phyloP scores from a whole-genome alignment of 2,888 invertebrate genomes.

The Hydrotaea cyrtoneurina region DNA sequence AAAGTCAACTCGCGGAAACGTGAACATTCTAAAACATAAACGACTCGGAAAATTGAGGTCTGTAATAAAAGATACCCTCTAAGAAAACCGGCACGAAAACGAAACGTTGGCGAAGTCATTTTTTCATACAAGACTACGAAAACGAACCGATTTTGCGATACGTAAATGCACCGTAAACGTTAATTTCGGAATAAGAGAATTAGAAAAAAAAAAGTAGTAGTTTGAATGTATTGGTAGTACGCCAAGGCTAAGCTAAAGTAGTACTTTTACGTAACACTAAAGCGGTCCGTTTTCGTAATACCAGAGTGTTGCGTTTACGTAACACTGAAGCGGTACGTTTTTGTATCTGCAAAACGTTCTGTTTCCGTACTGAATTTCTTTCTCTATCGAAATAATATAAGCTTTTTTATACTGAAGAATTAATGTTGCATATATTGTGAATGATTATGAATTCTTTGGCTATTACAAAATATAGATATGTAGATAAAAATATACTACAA shows the following conservation, averaged over 20 bases:
- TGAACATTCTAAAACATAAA: too few species aligned
- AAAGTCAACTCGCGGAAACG: too few species aligned
- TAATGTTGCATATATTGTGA: conserved; percentile 1
- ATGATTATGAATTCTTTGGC: neutral
- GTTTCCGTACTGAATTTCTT: neutral
- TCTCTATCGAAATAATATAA: too few species aligned
- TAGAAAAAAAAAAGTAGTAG: conserved; percentile 1
- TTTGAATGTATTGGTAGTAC: conserved; percentile 23
- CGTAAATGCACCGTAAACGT: neutral
- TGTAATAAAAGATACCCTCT: too few species aligned
- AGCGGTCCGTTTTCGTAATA: neutral
- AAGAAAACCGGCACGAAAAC: neutral
- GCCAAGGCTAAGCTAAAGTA: neutral
- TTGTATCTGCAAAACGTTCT: neutral
- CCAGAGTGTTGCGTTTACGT: neutral
- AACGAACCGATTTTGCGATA: neutral
- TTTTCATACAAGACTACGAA: too few species aligned
- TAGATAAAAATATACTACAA: neutral
- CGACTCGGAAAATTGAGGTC: too few species aligned
- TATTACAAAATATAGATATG: neutral
- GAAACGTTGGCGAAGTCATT: too few species aligned
- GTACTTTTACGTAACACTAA: neutral
- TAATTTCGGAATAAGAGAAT: conserved; percentile 7
- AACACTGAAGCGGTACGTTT: neutral
- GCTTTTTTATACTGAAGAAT: conserved; percentile 1